Percentiles rank a stretch among this genome's conserved stretches.
Conservation (phyloP, 2,797 vertebrate genomes). For the Pipistrellus kuhlii region DNA sequence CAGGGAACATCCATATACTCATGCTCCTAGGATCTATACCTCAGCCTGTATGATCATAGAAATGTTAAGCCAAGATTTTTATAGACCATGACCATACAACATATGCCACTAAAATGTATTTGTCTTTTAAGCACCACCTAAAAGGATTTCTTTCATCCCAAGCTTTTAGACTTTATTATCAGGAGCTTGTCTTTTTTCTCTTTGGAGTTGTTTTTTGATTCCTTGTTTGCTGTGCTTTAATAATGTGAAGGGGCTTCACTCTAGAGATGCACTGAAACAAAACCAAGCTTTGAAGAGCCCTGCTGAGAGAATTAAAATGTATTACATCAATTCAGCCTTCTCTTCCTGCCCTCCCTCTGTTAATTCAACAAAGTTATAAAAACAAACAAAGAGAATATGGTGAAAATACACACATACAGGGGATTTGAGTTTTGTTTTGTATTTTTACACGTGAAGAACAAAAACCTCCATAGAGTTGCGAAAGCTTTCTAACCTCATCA, state of each 20-base stretch:
- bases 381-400: constrained; percentile 75
- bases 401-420: constrained; percentile 51
- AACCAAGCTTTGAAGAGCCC: constrained; percentile 77
- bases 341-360: neutral
- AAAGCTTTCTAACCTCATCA: constrained; percentile 64
- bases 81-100: neutral
- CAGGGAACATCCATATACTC: neutral
- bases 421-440: constrained; percentile 77
- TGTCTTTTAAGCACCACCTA: neutral
- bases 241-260: constrained; percentile 78
- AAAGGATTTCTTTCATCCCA: constrained; percentile 44
- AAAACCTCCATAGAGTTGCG: constrained; percentile 57
- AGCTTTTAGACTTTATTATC: constrained; percentile 63
- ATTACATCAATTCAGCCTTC: constrained; percentile 69
- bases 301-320: constrained; percentile 75
- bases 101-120: neutral
- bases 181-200: constrained; percentile 71
- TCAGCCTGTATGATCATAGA: neutral
- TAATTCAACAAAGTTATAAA: neutral
- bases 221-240: constrained; percentile 77
- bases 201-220: constrained; percentile 63
- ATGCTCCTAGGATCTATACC: neutral
- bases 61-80: neutral
- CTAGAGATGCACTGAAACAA: constrained; percentile 79
- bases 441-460: constrained; percentile 66